phyloP scores from a whole-genome alignment of 2,113 vertebrate genomes.

The Turnix velox region DNA sequence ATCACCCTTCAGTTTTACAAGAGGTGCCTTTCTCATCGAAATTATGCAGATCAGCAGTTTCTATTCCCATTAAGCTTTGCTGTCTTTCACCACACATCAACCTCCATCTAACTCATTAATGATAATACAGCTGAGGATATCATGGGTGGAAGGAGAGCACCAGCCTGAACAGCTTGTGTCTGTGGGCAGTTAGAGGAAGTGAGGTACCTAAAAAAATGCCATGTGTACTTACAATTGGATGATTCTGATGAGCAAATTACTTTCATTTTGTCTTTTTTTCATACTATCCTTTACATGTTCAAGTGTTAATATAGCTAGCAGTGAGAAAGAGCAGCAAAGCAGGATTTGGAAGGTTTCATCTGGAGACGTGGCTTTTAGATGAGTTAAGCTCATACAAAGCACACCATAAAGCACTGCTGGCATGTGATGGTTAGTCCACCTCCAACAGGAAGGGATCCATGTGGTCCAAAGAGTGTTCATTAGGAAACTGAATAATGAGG shows the following conservation, averaged over 20 bases:
- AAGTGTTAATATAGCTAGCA: background rate
- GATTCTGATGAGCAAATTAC: background rate
- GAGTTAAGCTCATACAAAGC: background rate
- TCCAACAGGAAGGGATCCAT: background rate
- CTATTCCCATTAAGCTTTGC: background rate
- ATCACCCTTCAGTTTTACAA: background rate
- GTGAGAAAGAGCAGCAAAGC: background rate
- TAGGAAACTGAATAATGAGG: slow-evolving; percentile 16
- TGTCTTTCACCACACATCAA: background rate
- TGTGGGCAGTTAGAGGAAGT: background rate
- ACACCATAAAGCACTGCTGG: background rate
- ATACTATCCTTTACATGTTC: background rate
- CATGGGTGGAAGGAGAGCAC: background rate
- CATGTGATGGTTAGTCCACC: background rate
- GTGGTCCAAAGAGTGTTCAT: background rate
- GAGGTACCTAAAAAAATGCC: background rate
- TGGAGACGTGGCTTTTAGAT: background rate
- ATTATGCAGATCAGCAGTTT: background rate
- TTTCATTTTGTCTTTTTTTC: slow-evolving; percentile 1
- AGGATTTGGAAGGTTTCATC: background rate
- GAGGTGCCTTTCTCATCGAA: background rate
- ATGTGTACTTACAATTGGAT: background rate
- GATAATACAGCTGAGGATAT: background rate
- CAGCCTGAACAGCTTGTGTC: background rate
- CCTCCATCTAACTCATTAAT: background rate